Percentiles rank a stretch among this genome's conserved stretches.
These are phyloP conservation scores for Ericerus pela DNA, from an alignment of 1,140 invertebrate genomes.

Conservation along the genomic window DNA sequence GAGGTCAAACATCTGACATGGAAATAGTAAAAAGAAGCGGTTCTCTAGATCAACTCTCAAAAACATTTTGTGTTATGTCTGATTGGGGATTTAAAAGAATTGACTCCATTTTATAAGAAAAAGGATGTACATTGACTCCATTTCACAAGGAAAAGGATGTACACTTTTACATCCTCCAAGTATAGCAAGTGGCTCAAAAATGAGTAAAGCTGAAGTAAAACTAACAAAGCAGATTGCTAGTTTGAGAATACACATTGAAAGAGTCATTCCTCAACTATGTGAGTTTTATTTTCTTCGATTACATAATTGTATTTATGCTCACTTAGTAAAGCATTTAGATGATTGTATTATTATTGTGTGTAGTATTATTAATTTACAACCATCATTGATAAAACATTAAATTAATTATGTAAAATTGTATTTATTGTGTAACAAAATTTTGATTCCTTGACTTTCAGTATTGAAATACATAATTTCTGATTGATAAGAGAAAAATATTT, in stretches of 20 bases:
- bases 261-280: slow-evolving; percentile 28
- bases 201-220: slow-evolving; percentile 27
- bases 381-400: background rate
- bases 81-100: slow-evolving; percentile 32
- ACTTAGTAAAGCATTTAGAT: slow-evolving; percentile 25
- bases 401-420: background rate
- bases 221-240: slow-evolving; percentile 30
- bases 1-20: slow-evolving; percentile 29
- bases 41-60: slow-evolving; percentile 24
- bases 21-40: slow-evolving; percentile 27
- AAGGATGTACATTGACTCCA: no score
- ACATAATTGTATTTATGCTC: slow-evolving; percentile 26
- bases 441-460: background rate
- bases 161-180: slow-evolving; percentile 30
- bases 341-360: slow-evolving; percentile 25
- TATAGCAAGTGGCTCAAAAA: slow-evolving; percentile 22
- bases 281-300: slow-evolving; percentile 30
- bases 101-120: slow-evolving; percentile 21
- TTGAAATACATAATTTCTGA: background rate
- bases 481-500: background rate
- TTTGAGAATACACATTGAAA: slow-evolving; percentile 31
- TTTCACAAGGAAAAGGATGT: slow-evolving; percentile 22
- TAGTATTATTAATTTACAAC: slow-evolving; percentile 27
- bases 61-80: slow-evolving; percentile 26
- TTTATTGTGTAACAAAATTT: background rate